Evolutionary conservation across 2,888 invertebrate species (phyloP).

Genomic region (Rapana venosa): DNA sequence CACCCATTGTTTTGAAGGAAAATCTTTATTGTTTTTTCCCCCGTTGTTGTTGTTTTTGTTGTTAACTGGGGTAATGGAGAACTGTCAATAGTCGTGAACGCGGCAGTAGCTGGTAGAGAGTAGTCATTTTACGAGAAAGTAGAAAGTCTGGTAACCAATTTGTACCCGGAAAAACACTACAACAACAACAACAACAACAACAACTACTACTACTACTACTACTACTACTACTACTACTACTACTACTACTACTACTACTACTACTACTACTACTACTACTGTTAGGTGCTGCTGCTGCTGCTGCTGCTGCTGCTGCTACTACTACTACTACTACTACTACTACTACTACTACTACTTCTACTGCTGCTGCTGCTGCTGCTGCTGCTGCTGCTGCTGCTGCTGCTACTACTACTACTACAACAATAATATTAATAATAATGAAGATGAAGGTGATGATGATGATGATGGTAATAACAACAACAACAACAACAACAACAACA

Average conservation of each 20-base stretch:
- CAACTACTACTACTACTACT: neutral
- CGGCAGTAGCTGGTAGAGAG: neutral
- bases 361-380: neutral
- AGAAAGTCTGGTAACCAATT: too few species aligned
- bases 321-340: neutral
- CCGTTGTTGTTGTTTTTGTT: neutral
- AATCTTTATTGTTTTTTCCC: neutral
- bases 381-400: neutral
- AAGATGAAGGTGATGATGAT: too few species aligned
- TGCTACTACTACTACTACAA: neutral
- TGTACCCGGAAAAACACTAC: neutral
- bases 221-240: neutral
- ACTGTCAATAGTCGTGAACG: neutral
- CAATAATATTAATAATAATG: too few species aligned
- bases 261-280: slow-evolving; percentile 14
- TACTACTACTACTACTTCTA: neutral
- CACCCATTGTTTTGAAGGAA: too few species aligned
- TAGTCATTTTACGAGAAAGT: neutral
- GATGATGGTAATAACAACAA: neutral
- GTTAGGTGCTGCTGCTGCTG: too few species aligned
- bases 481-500: neutral
- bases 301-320: neutral
- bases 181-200: neutral
- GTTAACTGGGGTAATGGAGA: too few species aligned
- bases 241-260: slow-evolving; percentile 4